Conservation (phyloP, 2,888 invertebrate genomes). For the Amphimallon solstitiale region DNA sequence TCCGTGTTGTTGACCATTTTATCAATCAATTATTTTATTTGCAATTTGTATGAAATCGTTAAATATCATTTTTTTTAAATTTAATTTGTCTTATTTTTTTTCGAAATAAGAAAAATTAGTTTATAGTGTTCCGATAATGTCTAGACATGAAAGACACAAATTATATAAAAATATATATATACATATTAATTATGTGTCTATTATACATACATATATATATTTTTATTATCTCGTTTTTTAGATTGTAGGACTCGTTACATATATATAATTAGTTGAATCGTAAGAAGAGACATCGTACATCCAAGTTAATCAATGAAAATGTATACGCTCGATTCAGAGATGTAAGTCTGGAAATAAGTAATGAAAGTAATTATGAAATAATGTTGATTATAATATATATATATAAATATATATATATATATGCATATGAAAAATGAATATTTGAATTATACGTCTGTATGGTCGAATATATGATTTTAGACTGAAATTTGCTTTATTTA, state of each 20-base stretch:
- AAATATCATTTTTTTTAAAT: background rate
- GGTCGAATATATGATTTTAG: slow-evolving; percentile 29
- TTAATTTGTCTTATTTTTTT: slow-evolving; percentile 2
- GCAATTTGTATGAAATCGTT: slow-evolving; percentile 15
- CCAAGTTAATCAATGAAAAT: background rate
- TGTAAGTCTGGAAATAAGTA: slow-evolving; percentile 3
- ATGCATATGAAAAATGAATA: slow-evolving; percentile 2
- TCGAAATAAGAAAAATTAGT: background rate
- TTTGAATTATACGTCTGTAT: slow-evolving; percentile 26
- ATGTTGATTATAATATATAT: background rate
- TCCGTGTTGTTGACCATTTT: slow-evolving; percentile 19
- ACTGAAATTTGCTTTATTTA: slow-evolving; percentile 20
- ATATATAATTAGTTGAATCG: background rate
- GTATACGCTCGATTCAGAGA: slow-evolving; percentile 22
- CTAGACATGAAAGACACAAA: slow-evolving; percentile 16
- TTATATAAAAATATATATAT: slow-evolving; percentile 17
- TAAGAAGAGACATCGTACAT: background rate
- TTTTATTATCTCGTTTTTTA: slow-evolving; percentile 30
- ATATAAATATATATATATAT: too few relatives aligned
- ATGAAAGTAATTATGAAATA: background rate
- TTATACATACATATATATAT: slow-evolving; percentile 27
- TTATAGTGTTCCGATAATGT: slow-evolving; percentile 11
- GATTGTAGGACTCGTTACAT: slow-evolving; percentile 5
- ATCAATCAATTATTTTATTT: slow-evolving; percentile 11
- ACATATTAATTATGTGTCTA: slow-evolving; percentile 20